Evolutionary conservation across 2,113 vertebrate genomes (phyloP).

Genomic region (Dromas ardeola): DNA sequence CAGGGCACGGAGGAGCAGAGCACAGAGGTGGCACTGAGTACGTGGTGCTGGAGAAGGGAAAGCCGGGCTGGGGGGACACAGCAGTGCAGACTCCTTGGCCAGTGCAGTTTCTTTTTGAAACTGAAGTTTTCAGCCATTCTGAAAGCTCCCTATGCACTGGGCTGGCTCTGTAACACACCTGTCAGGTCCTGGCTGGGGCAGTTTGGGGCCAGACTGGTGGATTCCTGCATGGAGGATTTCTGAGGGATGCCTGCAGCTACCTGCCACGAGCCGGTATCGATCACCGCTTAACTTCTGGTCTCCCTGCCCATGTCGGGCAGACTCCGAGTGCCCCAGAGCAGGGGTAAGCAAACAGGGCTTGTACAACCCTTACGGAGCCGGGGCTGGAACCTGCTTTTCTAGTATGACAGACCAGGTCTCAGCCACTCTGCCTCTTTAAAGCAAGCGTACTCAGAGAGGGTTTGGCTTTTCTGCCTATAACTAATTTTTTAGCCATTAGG

Average conservation of each 20-base stretch:
- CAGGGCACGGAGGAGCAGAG: neutral
- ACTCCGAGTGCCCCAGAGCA: neutral
- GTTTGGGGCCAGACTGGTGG: neutral
- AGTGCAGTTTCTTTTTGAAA: neutral
- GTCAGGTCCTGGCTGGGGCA: neutral
- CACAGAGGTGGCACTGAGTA: neutral
- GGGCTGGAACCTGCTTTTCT: conserved; percentile 20
- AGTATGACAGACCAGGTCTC: neutral
- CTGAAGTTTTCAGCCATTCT: neutral
- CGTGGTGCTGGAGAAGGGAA: neutral
- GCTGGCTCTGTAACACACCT: neutral
- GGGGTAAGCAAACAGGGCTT: neutral
- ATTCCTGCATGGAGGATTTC: rapidly evolving
- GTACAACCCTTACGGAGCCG: neutral
- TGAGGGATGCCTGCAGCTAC: neutral
- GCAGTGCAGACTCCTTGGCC: rapidly evolving
- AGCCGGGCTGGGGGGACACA: neutral
- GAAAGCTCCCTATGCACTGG: neutral
- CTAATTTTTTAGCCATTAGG: neutral
- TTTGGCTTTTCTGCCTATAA: neutral
- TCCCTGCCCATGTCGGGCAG: neutral
- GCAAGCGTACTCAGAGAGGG: neutral
- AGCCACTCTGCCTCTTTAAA: neutral
- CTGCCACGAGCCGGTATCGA: neutral
- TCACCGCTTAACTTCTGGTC: neutral